These are phyloP conservation scores for Reinhardtius hippoglossoides DNA, from an alignment of 2,113 vertebrate genomes.

Conservation along the genomic window DNA sequence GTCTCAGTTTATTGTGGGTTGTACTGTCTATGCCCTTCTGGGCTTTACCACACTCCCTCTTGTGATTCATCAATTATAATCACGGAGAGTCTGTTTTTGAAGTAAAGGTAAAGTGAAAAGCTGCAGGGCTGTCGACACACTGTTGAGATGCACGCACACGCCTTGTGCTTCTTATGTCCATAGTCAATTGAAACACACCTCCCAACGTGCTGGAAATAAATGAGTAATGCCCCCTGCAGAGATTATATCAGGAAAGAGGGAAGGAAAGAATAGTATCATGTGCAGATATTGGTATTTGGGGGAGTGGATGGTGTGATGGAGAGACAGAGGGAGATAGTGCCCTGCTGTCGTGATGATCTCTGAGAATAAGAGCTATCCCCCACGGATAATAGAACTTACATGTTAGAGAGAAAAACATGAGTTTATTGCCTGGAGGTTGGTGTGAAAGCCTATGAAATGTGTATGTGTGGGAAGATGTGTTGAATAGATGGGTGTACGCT, in stretches of 20 bases:
- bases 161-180: conserved; percentile 24
- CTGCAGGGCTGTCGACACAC: neutral
- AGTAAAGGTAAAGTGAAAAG: conserved; percentile 7
- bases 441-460: conserved; percentile 41
- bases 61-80: conserved; percentile 13
- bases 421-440: conserved; percentile 55
- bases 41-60: neutral
- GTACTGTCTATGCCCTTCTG: neutral
- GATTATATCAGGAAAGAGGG: conserved; percentile 45
- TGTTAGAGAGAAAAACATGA: conserved; percentile 50
- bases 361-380: conserved; percentile 36
- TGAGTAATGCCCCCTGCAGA: conserved; percentile 54
- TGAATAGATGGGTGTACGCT: conserved; percentile 43
- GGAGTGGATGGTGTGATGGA: conserved; percentile 34
- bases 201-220: conserved; percentile 36
- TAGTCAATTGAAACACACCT: conserved; percentile 41
- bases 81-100: conserved; percentile 12
- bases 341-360: conserved; percentile 52
- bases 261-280: conserved; percentile 40
- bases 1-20: neutral
- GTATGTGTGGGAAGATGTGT: conserved; percentile 37
- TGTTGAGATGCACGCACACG: conserved; percentile 3
- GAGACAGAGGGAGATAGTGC: conserved; percentile 31
- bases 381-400: conserved; percentile 52
- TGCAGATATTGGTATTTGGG: conserved; percentile 35